Percentiles rank a stretch among this genome's conserved stretches.
Evolutionary conservation across 2,797 vertebrate species (phyloP).

Genomic region (Benthosema pterotum): DNA sequence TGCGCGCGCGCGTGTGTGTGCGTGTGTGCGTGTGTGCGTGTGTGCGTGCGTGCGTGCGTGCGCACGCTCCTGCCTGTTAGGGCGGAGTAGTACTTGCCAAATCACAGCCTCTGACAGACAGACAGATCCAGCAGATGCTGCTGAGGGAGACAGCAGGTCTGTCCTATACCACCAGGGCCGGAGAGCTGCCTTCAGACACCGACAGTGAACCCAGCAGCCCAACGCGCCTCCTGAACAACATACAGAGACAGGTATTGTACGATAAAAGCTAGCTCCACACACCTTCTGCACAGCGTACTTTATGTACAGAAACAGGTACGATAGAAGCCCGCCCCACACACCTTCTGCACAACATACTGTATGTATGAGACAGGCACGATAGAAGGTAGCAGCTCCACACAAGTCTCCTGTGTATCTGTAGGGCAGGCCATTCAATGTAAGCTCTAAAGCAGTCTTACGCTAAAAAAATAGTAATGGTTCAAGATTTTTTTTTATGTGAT

Average conservation of each 20-base stretch:
- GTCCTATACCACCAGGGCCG: conserved; percentile 74
- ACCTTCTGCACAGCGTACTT: conserved; percentile 93
- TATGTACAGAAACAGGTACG: conserved; percentile 97
- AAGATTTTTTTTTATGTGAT: too few species aligned
- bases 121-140: conserved; percentile 83
- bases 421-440: too few species aligned
- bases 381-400: too few species aligned
- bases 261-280: conserved; percentile 88
- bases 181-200: conserved; percentile 76
- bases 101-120: conserved; percentile 82
- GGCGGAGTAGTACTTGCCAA: conserved; percentile 87
- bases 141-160: conserved; percentile 81
- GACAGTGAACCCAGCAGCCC: conserved; percentile 92
- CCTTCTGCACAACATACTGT: conserved; percentile 92
- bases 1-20: conserved; percentile 5
- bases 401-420: too few species aligned
- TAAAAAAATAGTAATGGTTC: too few species aligned
- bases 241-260: conserved; percentile 91
- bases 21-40: conserved; percentile 16
- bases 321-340: conserved; percentile 83
- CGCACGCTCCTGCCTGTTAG: conserved; percentile 63
- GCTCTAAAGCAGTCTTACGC: too few species aligned
- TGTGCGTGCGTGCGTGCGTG: conserved; percentile 21
- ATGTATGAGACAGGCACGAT: conserved; percentile 92
- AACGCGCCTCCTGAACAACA: conserved; percentile 89